These are phyloP conservation scores for Drosophila rellima DNA, from an alignment of 2,888 invertebrate genomes.

Conservation along the genomic window DNA sequence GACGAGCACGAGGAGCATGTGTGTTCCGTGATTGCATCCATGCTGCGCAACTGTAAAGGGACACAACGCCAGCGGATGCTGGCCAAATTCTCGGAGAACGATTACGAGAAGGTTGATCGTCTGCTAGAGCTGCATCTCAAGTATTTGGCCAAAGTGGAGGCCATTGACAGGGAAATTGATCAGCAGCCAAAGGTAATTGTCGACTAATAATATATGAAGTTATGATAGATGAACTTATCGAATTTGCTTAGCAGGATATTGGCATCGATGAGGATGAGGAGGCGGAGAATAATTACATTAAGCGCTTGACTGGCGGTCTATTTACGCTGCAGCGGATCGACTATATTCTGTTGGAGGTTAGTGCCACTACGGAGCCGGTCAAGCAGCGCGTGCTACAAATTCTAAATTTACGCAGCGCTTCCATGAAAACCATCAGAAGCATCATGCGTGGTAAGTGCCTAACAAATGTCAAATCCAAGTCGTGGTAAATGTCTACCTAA, in stretches of 20 bases:
- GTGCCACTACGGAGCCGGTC: constrained; percentile 89
- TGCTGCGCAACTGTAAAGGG: constrained; percentile 96
- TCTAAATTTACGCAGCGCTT: constrained; percentile 94
- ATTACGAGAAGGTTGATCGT: constrained; percentile 98
- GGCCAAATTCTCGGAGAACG: constrained; percentile 98
- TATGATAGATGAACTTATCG: not conserved
- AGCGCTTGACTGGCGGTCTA: constrained; percentile 96
- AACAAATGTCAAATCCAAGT: not conserved
- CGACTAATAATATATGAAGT: too few relatives aligned
- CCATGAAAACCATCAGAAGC: constrained; percentile 96
- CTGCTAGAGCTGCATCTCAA: constrained; percentile 98
- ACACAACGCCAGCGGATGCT: constrained; percentile 95
- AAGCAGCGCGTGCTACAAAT: constrained; percentile 96
- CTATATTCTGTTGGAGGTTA: constrained; percentile 93
- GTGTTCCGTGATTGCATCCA: constrained; percentile 95
- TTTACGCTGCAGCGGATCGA: constrained; percentile 98
- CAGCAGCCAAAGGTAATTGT: constrained; percentile 84
- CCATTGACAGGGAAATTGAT: constrained; percentile 92
- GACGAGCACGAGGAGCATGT: constrained; percentile 98
- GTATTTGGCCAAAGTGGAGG: constrained; percentile 96
- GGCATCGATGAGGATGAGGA: constrained; percentile 89
- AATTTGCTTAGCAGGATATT: constrained; percentile 64
- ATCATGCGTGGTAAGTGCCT: constrained; percentile 93
- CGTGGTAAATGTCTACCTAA: not conserved
- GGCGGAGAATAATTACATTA: constrained; percentile 95